A percentile compares a stretch with the other conserved stretches of the same genome.
These are phyloP conservation scores for Neodiprion virginianus DNA, from an alignment of 1,140 invertebrate genomes.

Conservation along the genomic window DNA sequence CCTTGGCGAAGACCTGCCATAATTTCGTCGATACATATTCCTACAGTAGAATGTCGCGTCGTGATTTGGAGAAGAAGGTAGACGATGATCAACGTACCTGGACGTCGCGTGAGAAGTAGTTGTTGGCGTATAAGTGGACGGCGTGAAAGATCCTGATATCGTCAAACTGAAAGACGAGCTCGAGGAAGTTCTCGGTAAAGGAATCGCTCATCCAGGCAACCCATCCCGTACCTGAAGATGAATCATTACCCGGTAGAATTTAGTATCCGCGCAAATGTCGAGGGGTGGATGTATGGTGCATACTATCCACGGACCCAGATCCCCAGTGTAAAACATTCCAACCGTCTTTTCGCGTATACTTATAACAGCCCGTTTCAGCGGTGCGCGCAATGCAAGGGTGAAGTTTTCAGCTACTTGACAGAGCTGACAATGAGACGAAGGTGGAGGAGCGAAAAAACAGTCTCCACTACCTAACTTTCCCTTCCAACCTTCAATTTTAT, in stretches of 20 bases:
- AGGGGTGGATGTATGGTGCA: too few species aligned
- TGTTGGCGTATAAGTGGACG: slow-evolving; percentile 75
- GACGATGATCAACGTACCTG: slow-evolving; percentile 58
- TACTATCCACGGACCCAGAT: too few species aligned
- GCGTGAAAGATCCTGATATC: slow-evolving; percentile 70
- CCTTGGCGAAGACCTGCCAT: slow-evolving; percentile 73
- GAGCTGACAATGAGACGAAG: slow-evolving; percentile 8
- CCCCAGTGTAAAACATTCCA: too few species aligned
- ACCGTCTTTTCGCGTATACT: too few species aligned
- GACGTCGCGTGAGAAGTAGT: slow-evolving; percentile 72
- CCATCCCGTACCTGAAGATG: slow-evolving; percentile 75
- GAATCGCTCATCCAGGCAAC: slow-evolving; percentile 78
- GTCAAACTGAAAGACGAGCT: slow-evolving; percentile 75
- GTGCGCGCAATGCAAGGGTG: slow-evolving; percentile 12
- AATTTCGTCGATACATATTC: background rate
- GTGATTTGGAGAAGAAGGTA: too few species aligned
- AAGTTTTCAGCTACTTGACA: slow-evolving; percentile 3
- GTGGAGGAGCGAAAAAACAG: slow-evolving; percentile 9
- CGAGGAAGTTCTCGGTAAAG: slow-evolving; percentile 61
- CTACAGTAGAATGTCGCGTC: too few species aligned
- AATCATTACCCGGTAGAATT: slow-evolving; percentile 1
- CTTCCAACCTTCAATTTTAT: too few species aligned
- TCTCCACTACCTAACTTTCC: too few species aligned
- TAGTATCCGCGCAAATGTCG: background rate
- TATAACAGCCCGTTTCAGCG: too few species aligned